A percentile compares a stretch with the other conserved stretches of the same genome.
phyloP scores from a whole-genome alignment of 2,888 invertebrate genomes.

The Oegoconia quadripuncta region DNA sequence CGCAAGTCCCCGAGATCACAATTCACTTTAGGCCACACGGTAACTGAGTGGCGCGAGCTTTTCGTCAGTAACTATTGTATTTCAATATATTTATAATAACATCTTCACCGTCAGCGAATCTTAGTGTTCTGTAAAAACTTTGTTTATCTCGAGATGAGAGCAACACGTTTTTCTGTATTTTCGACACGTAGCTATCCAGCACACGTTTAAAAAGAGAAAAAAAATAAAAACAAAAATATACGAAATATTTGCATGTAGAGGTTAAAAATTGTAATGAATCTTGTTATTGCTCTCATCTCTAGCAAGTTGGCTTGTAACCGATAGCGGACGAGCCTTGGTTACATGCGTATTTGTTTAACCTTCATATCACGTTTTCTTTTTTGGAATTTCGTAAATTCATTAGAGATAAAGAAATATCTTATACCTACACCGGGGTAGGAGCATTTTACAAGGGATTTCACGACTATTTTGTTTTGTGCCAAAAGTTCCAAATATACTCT shows the following conservation, averaged over 20 bases:
- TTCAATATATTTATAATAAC: conserved; percentile 43
- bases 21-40: conserved; percentile 46
- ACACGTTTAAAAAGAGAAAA: conserved; percentile 42
- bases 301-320: conserved; percentile 71
- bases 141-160: conserved; percentile 49
- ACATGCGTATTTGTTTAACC: conserved; percentile 69
- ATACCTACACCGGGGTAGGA: conserved; percentile 66
- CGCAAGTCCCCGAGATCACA: conserved; percentile 37
- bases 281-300: conserved; percentile 49
- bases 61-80: conserved; percentile 49
- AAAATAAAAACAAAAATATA: conserved; percentile 20
- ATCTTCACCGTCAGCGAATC: conserved; percentile 39
- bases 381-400: conserved; percentile 58
- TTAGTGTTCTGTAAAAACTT: conserved; percentile 27
- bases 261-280: conserved; percentile 32
- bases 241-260: conserved; percentile 36
- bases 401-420: conserved; percentile 54
- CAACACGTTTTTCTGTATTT: conserved; percentile 40
- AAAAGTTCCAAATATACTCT: conserved; percentile 15
- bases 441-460: conserved; percentile 61
- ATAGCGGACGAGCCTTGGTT: conserved; percentile 64
- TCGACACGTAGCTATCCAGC: conserved; percentile 60
- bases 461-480: conserved; percentile 38
- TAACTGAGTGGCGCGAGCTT: conserved; percentile 51
- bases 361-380: conserved; percentile 47